A percentile compares a stretch with the other conserved stretches of the same genome.
Conservation (phyloP, 2,888 invertebrate genomes). For the Cryptus armator region DNA sequence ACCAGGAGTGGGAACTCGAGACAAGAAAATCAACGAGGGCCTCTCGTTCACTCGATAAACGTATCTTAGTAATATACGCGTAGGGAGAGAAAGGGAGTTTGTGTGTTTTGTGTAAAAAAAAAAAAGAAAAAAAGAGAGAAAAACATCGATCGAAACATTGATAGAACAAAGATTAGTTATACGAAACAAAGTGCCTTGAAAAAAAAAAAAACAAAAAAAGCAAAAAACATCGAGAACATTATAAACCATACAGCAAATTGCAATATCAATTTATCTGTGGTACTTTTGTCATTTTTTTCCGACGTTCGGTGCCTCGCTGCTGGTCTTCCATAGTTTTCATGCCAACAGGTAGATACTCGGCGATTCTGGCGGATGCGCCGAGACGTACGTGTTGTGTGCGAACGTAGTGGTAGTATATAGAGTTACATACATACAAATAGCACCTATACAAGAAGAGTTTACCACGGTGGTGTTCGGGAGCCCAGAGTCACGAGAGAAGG, state of each 20-base stretch:
- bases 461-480: constrained; percentile 31
- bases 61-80: constrained; percentile 43
- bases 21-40: constrained; percentile 28
- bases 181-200: constrained; percentile 56
- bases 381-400: constrained; percentile 39
- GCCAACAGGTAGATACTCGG: constrained; percentile 63
- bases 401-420: constrained; percentile 21
- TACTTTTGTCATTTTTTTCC: constrained; percentile 20
- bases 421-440: constrained; percentile 16
- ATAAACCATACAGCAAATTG: background rate
- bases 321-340: constrained; percentile 49
- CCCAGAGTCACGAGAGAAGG: constrained; percentile 51
- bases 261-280: background rate
- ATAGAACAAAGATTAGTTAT: constrained; percentile 27
- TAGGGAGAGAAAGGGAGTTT: constrained; percentile 52
- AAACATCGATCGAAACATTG: background rate
- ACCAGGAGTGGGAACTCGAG: constrained; percentile 39
- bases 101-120: constrained; percentile 48
- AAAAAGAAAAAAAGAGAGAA: constrained; percentile 32
- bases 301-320: constrained; percentile 10
- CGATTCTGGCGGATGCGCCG: constrained; percentile 48
- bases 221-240: background rate
- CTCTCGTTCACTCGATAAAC: constrained; percentile 52
- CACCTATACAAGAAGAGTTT: constrained; percentile 27
- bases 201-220: too few species aligned